These are phyloP conservation scores for Epizoanthus ramosus DNA, from an alignment of 92 coral and sea anemone genomes.

Conservation along the genomic window DNA sequence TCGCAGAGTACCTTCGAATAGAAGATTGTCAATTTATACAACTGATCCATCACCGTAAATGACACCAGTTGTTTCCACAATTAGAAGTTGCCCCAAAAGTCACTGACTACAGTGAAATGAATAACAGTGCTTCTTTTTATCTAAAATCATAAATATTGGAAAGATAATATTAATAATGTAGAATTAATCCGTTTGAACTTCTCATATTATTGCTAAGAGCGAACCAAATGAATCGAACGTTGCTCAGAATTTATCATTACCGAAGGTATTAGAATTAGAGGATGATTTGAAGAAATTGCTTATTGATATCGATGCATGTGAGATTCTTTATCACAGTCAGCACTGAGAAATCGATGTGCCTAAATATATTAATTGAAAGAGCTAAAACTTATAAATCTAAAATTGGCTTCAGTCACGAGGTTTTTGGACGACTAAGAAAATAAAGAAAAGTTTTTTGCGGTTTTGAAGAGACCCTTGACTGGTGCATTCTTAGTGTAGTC, in stretches of 20 bases:
- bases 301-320: no score
- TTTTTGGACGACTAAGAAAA: no score
- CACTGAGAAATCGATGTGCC: no score
- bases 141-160: neutral
- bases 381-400: no score
- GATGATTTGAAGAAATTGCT: neutral
- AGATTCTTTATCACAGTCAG: neutral
- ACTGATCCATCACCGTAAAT: neutral
- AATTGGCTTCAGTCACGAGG: no score
- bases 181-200: neutral
- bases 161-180: neutral
- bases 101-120: neutral
- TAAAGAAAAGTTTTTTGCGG: no score
- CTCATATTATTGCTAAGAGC: neutral
- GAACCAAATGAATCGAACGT: neutral
- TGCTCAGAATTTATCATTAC: neutral
- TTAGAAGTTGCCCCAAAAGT: slow-evolving; percentile 8
- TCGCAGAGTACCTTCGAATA: neutral
- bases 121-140: neutral
- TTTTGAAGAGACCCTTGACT: no score
- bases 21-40: neutral
- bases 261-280: neutral
- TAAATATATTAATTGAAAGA: no score
- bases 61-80: slow-evolving; percentile 31
- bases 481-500: no score